Evolutionary conservation across 2,113 vertebrate species (phyloP), one percentile per base, ranked within the genome.

Genomic region (Rhinichthys klamathensis): DNA sequence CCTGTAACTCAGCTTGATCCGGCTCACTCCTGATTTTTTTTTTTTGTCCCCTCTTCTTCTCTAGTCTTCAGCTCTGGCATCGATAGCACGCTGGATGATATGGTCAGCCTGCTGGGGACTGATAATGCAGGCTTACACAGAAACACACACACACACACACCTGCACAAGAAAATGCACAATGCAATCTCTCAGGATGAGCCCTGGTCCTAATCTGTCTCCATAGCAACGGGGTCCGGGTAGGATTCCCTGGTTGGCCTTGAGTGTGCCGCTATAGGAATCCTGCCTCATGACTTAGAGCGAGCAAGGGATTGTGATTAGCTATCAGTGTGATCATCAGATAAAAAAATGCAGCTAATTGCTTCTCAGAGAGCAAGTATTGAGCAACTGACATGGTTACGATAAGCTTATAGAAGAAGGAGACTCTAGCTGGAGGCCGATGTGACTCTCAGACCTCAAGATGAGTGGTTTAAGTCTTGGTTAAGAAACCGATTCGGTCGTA

Each of bases 261-360:
- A 77, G 70, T 25, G 27, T 27, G 23, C 10, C n/a, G n/a, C 75
- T 61, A 5, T 73, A 81, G 2, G 51, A 27, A 30, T 63, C 72
- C 35, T 51, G 46, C 32, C n/a, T 51, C 41, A 27, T 73, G 56
- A 84, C 58, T 78, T 35, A 77, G 83, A 81, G 30, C 73, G 56
- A 82, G 58, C 85, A 80, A 85, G 76, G 78, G 9, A 15, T 46
- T 27, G 78, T 83, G 63, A 88, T 88, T 88, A 90, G 88, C 91
- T 91, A 91, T 92, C 90, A 72, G 38, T 83, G 76, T 74, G 91
- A 92, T 92, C 70, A 90, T 89, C 90, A 81, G 90, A 90, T 93
- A 83, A 83, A 89, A 85, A 89, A 89, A 92, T 92, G 81, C 89
- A 92, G 92, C 93, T 94, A 93, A 94, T 92, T 94, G 92, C 87